These are phyloP conservation scores for Cyanocitta stelleri DNA, from an alignment of 2,113 vertebrate species.

Conservation along the genomic window DNA sequence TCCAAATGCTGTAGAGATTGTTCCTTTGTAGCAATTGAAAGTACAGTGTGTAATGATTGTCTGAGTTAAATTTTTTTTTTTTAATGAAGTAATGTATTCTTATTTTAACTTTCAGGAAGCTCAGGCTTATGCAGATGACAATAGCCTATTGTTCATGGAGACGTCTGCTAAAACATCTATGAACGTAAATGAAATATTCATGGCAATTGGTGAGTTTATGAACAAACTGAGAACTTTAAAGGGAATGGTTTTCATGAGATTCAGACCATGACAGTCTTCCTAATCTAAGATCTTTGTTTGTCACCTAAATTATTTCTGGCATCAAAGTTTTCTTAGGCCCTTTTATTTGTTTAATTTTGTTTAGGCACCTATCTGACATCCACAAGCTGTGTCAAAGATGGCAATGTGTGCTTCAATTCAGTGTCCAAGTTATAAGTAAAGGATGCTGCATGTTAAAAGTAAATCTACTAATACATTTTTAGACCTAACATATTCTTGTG, in stretches of 20 bases:
- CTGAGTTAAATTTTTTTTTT: neutral
- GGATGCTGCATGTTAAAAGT: neutral
- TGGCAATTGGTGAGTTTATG: constrained; percentile 91
- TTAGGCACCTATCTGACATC: neutral
- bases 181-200: constrained; percentile 99
- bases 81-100: neutral
- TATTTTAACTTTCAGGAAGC: constrained; percentile 82
- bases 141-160: constrained; percentile 99
- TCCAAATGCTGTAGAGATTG: neutral
- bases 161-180: constrained; percentile 97
- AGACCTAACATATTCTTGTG: neutral
- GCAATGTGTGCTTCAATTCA: neutral
- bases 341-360: neutral
- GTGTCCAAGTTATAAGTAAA: neutral
- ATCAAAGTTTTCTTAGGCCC: neutral
- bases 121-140: constrained; percentile 96
- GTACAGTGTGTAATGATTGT: neutral
- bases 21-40: neutral
- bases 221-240: neutral
- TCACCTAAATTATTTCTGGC: neutral
- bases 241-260: neutral
- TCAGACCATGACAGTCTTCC: neutral
- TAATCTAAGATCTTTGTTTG: neutral
- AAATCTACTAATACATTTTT: neutral
- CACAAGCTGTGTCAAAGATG: neutral